Evolutionary conservation across 2,797 vertebrate species (phyloP), one percentile per base, ranked within the genome.

Genomic region (Schizothorax lantsangensis): DNA sequence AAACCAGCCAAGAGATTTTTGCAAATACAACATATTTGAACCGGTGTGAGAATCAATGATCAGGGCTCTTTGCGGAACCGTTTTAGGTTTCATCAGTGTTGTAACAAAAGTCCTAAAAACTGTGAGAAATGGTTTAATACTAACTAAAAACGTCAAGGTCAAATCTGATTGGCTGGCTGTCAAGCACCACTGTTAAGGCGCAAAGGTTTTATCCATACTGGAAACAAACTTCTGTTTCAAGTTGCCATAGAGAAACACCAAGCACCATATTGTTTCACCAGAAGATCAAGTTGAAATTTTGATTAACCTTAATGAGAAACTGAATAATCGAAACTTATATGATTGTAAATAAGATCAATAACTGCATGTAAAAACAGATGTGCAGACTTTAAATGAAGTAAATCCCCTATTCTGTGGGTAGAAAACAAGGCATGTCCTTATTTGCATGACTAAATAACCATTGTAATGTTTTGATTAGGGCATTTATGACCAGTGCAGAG

Each of bases 1-100:
- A 69, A 69, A 36, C 26, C 43, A 38, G 21, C 30, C 43, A 69
- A 52, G 17, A 49, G 4, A 36, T 69, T 80, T 81, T 49, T 81
- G 79, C 62, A 69, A 52, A 69, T 81, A 10, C 64, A 81, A 66
- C 62, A 79, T 45, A 79, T 79, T 62, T 81, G 43, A 69, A n/a
- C 21, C 6, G 0, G 30, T 52, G 45, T 49, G 15, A 30, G 59
- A 81, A 66, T 62, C 19, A 66, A 14, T 79, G 17, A 68, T 81
- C 79, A 33, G 9, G 40, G 30, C 45, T 81, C 12, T 49, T 47
- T 23, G 21, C 10, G 30, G 19, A 69, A 69, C 79, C 5, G 5
- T 26, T 43, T 40, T 40, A 26, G 52, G 75, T 59, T 57, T 59
- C 75, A 57, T 40, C 77, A 59, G 1, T 15, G 33, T 77, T 54